Evolutionary conservation across 2,797 vertebrate genomes (phyloP), one percentile per base, ranked within the genome.

Genomic region (Columba guinea): DNA sequence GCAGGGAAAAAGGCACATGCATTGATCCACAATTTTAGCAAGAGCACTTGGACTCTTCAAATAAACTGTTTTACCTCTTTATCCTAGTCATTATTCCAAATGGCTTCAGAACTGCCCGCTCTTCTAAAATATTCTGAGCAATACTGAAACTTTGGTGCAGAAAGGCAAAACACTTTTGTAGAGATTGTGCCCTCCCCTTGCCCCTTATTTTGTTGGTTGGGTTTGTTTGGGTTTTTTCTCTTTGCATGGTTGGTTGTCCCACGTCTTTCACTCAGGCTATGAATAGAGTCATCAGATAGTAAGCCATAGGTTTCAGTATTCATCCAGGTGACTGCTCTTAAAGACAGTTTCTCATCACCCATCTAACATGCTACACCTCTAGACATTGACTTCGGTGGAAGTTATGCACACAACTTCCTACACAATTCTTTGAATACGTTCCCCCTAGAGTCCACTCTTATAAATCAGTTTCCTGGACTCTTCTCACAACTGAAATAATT

Each of bases 381-480:
- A 80, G 56, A 62, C 28, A 7, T 23, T 65, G 63, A 85, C 59
- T 93, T 92, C 71, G 88, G 84, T 79, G 82, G 87, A 97, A 94
- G 84, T 18, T 91, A 84, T 64, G 81, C 80, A 83, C 70, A 60
- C 28, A 93, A 41, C 91, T 76, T 94, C 95, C 94, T 92, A 94
- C 94, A 81, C 58, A 90, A 34, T 81, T 76, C 64, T 67, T 80
- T 89, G 68, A 85, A 85, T 16, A 67, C 32, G 48, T 55, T 91
- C 23, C 79, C 74, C 76, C 74, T 46, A 7, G 74, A 94, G 82
- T 80, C 59, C 48, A 80, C 39, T 81, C 35, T 80, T 94, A 46
- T 93, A 37, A 95, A 93, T 92, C 52, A 30, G 44, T 92, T 97
- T 97, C 94, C 91, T 95, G 93, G 93, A 91, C 37, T 44, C 64